phyloP scores from a whole-genome alignment of 2,888 invertebrate genomes.

The Tryphoninae sp. region DNA sequence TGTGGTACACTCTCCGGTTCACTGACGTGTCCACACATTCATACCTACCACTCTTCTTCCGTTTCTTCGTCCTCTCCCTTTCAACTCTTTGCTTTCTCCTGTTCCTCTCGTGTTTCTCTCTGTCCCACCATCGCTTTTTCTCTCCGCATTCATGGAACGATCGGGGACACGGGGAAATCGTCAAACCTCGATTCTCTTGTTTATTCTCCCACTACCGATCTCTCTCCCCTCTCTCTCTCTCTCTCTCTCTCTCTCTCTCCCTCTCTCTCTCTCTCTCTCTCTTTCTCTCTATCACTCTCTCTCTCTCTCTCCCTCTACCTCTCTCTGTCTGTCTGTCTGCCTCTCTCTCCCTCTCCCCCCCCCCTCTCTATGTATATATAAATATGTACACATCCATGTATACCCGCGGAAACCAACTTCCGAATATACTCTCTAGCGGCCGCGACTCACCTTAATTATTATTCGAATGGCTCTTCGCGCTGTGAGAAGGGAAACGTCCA shows the following conservation, averaged over 20 bases:
- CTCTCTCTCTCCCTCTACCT: neutral
- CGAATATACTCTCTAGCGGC: constrained; percentile 57
- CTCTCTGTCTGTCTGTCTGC: neutral
- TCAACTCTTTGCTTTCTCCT: constrained; percentile 48
- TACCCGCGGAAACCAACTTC: constrained; percentile 52
- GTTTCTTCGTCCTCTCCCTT: constrained; percentile 68
- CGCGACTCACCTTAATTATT: constrained; percentile 55
- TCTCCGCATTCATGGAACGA: neutral
- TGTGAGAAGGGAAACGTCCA: constrained; percentile 65
- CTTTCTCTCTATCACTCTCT: neutral
- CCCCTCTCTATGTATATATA: neutral
- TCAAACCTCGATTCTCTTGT: constrained; percentile 11
- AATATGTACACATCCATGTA: constrained; percentile 1
- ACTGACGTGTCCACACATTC: constrained; percentile 29
- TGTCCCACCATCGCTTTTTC: constrained; percentile 15
- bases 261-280: too few species aligned
- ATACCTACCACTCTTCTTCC: constrained; percentile 44
- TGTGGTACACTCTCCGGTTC: constrained; percentile 38
- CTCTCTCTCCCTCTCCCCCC: neutral
- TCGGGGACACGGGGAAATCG: constrained; percentile 29
- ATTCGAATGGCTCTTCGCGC: constrained; percentile 58
- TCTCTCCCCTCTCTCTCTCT: neutral
- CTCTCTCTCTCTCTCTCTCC: neutral
- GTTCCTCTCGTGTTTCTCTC: constrained; percentile 20
- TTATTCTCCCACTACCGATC: neutral